Percentiles rank a stretch among this genome's conserved stretches.
These are phyloP conservation scores for Melanotaenia parkinsoni DNA, from an alignment of 2,797 vertebrate species.

Conservation along the genomic window DNA sequence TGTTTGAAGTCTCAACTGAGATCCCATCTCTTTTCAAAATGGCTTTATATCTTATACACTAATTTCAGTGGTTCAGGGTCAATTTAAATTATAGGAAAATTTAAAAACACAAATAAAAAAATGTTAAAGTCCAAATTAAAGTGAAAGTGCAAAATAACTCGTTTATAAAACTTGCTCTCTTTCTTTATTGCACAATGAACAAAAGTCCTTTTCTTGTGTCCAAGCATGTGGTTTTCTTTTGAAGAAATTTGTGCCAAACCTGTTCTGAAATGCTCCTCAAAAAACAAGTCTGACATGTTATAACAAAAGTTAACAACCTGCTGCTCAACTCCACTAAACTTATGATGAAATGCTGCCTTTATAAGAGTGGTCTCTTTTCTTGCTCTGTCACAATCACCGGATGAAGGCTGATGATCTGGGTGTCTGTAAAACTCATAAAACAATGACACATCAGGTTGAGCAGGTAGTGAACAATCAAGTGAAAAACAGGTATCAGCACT, in stretches of 20 bases:
- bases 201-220: background rate
- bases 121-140: background rate
- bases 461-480: conserved; percentile 52
- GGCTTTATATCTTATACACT: background rate
- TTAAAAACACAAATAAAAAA: background rate
- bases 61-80: background rate
- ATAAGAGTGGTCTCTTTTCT: conserved; percentile 15
- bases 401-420: conserved; percentile 5
- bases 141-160: conserved; percentile 5
- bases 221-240: conserved; percentile 4
- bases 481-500: background rate
- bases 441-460: conserved; percentile 50
- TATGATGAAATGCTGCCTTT: conserved; percentile 18
- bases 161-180: background rate
- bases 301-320: conserved; percentile 23
- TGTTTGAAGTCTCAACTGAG: no score
- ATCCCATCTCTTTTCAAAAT: background rate
- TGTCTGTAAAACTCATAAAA: background rate
- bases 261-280: conserved; percentile 15
- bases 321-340: conserved; percentile 10
- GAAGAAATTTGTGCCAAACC: conserved; percentile 30
- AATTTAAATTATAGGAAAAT: background rate
- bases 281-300: conserved; percentile 43
- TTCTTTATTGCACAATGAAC: background rate
- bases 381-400: conserved; percentile 34